Conservation (phyloP, 2,888 invertebrate genomes). For the Chrysina gloriosa region DNA sequence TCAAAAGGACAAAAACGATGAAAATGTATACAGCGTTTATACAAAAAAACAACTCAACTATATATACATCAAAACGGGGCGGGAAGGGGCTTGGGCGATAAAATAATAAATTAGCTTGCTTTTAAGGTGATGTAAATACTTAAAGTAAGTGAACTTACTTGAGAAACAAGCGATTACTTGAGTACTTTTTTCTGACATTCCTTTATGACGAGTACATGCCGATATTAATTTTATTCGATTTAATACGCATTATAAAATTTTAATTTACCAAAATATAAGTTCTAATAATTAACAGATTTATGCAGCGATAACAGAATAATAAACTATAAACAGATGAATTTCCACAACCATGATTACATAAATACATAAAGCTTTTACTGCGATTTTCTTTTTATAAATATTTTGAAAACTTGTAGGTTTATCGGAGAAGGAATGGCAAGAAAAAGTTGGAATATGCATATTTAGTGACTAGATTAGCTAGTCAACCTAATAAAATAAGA, state of each 20-base stretch:
- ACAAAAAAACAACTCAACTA: constrained; percentile 21
- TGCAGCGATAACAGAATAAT: too few relatives aligned
- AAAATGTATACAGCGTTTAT: constrained; percentile 33
- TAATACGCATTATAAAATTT: too few relatives aligned
- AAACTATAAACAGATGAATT: too few relatives aligned
- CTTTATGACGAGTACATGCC: too few relatives aligned
- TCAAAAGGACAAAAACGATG: constrained; percentile 33
- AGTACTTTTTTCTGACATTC: background rate
- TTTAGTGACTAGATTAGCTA: constrained; percentile 14
- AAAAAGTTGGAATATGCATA: background rate
- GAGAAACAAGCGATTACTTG: background rate
- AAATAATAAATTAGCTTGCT: background rate
- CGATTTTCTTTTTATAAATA: too few relatives aligned
- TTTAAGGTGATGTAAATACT: constrained; percentile 5
- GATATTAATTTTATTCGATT: too few relatives aligned
- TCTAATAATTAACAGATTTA: too few relatives aligned
- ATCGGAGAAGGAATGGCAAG: background rate
- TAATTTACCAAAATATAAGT: too few relatives aligned
- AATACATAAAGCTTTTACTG: too few relatives aligned
- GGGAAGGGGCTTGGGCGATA: background rate
- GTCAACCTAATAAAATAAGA: constrained; percentile 14
- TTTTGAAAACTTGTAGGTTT: background rate
- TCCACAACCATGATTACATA: too few relatives aligned
- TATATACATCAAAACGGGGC: constrained; percentile 18
- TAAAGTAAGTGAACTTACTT: background rate